These are phyloP conservation scores for Dexiosoma caninum DNA, from an alignment of 2,888 invertebrate genomes.

Conservation along the genomic window DNA sequence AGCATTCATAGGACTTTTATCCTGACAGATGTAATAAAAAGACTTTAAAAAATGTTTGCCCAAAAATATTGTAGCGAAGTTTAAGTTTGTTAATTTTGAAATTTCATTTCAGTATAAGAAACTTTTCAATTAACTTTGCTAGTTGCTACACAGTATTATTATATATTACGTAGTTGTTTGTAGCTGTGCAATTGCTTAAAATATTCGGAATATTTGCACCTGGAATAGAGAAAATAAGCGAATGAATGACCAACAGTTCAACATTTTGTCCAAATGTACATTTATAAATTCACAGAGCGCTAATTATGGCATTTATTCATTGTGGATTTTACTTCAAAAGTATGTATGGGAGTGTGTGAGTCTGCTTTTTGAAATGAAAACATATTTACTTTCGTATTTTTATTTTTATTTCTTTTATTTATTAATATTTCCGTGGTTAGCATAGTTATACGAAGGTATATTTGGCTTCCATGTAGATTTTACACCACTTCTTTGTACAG, in stretches of 20 bases:
- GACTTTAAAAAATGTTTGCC: no score
- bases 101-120: not conserved
- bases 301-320: conserved; percentile 59
- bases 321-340: conserved; percentile 28
- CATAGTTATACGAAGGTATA: no score
- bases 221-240: not conserved
- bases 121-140: conserved; percentile 2
- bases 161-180: not conserved
- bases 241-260: conserved; percentile 25
- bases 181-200: conserved; percentile 12
- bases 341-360: not conserved
- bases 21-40: no score
- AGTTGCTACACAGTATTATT: not conserved
- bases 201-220: conserved; percentile 37
- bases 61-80: no score
- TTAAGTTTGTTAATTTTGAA: no score
- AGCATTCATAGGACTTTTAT: no score
- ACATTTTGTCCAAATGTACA: conserved; percentile 45
- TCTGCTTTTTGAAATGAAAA: not conserved
- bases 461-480: no score
- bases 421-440: not conserved
- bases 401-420: not conserved
- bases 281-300: conserved; percentile 49
- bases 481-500: no score
- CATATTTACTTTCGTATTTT: no score